Base-by-base conservation (phyloP, 1,140 invertebrate species). In the Mycetomoellerius zeteki region DNA sequence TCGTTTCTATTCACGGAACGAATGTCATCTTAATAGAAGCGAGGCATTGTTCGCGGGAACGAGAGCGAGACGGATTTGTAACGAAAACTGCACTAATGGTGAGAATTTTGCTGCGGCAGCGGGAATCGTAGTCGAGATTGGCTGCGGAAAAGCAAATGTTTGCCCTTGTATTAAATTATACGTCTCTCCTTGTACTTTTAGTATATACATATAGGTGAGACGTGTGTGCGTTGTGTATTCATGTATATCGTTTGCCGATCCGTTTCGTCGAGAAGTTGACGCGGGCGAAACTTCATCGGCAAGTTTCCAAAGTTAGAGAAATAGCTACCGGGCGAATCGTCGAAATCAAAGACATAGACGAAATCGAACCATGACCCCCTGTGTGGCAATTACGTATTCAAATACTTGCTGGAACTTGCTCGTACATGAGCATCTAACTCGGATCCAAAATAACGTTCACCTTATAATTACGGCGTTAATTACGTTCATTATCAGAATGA, bases 321-420 rank as follows among this genome's bases (percentile, higher is more conserved):
- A 80, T 54, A 37, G 80, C 47, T 24, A 2, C 30, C 71, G 71
- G 86, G 81, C 73, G 47, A 87, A 72, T 76, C 67, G 73, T 82
- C 86, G 81, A 77, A 88, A 89, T 89, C 81, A 85, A 85, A 88
- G 64, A 43, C 56, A n/a, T 5, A 27, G 24, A 6, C 56, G 21
- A 16, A 62, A 8, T 54, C 56, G 52, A 37, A 14, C 21, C 14
- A n/a, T 12, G 21, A n/a, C 37, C 52, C 0, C 54, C n/a, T 56
- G n/a, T 19, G 67, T 73, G 24, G 12, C 67, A 82, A 73, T 82
- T 60, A 73, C 54, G 69, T 33, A 60, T 60, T 82, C 80, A 21
- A 47, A 16, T 16, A 85, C 30, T 76, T 33, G 52, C 24, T 43
- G 19, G n/a, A 76, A 58, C 60, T 47, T 5, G 71, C 47, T 75